Percentiles rank a stretch among this genome's conserved stretches.
Conservation (phyloP, 2,888 invertebrate species). For the Mimumesa dahlbomi region DNA sequence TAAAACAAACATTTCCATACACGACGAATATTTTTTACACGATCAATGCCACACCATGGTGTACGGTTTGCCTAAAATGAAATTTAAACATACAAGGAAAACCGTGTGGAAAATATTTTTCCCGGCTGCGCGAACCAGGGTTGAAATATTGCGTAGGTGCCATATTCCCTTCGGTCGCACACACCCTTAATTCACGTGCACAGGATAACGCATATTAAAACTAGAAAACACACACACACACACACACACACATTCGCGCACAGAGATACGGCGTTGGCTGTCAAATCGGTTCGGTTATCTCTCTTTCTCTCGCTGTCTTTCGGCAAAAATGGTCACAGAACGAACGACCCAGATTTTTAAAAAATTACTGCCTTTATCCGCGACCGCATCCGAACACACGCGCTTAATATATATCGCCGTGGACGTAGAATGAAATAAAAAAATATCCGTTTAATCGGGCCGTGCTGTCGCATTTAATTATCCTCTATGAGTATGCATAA, state of each 20-base stretch:
- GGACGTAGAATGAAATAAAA: background rate
- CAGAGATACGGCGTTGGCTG: no score
- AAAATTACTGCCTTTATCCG: slow-evolving; percentile 36
- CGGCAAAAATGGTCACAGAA: background rate
- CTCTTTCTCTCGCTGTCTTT: background rate
- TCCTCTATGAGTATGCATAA: slow-evolving; percentile 25
- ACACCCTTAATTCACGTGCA: background rate
- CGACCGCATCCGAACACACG: slow-evolving; percentile 1
- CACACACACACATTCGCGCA: no score
- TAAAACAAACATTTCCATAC: no score
- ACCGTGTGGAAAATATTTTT: no score
- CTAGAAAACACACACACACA: no score
- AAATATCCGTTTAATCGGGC: slow-evolving; percentile 4
- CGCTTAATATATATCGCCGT: background rate
- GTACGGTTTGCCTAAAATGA: no score
- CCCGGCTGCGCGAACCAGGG: no score
- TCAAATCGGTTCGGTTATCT: background rate
- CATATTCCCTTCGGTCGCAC: background rate
- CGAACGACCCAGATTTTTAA: slow-evolving; percentile 43
- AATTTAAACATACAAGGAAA: no score
- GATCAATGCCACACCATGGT: no score
- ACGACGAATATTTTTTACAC: no score
- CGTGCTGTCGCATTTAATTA: slow-evolving; percentile 50
- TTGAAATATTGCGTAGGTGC: background rate
- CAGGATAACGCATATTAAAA: slow-evolving; percentile 26